Evolutionary conservation across 2,888 invertebrate species (phyloP).

Genomic region (Metellina segmentata): DNA sequence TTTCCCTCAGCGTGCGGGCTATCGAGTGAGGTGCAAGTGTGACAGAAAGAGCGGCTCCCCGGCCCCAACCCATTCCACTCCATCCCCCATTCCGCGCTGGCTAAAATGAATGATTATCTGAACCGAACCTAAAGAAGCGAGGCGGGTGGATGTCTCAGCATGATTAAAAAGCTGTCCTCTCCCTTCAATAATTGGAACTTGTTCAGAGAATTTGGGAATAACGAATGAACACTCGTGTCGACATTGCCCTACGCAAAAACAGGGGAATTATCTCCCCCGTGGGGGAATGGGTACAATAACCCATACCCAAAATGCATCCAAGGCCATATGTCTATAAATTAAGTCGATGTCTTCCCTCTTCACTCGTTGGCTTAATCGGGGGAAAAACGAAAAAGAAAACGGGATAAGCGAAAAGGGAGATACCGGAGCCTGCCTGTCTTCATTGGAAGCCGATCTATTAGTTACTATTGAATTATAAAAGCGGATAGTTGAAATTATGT

Average conservation of each 20-base stretch:
- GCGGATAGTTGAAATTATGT: slow-evolving; percentile 16
- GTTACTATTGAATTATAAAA: slow-evolving; percentile 24
- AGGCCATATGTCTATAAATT: slow-evolving; percentile 23
- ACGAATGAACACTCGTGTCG: background rate
- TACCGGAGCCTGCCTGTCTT: background rate
- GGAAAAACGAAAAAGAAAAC: background rate
- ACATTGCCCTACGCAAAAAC: background rate
- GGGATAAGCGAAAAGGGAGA: too few relatives aligned
- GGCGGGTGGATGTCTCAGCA: background rate
- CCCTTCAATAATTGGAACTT: slow-evolving; percentile 20
- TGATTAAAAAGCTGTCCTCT: slow-evolving; percentile 30
- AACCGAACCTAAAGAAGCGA: slow-evolving; percentile 2
- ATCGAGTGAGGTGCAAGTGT: background rate
- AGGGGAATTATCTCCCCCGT: background rate
- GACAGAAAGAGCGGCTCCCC: background rate
- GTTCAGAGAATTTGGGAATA: slow-evolving; percentile 9
- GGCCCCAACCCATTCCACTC: background rate
- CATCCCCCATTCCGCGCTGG: too few relatives aligned
- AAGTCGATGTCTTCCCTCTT: background rate
- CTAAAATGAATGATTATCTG: slow-evolving; percentile 25
- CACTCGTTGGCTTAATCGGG: background rate
- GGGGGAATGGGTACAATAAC: background rate
- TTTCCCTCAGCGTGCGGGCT: background rate
- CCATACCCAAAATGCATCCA: background rate
- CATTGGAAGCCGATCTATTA: slow-evolving; percentile 9